These are phyloP conservation scores for Nesometra sesokonis DNA, from an alignment of 35 echinoderm and acorn worm species.

Conservation along the genomic window DNA sequence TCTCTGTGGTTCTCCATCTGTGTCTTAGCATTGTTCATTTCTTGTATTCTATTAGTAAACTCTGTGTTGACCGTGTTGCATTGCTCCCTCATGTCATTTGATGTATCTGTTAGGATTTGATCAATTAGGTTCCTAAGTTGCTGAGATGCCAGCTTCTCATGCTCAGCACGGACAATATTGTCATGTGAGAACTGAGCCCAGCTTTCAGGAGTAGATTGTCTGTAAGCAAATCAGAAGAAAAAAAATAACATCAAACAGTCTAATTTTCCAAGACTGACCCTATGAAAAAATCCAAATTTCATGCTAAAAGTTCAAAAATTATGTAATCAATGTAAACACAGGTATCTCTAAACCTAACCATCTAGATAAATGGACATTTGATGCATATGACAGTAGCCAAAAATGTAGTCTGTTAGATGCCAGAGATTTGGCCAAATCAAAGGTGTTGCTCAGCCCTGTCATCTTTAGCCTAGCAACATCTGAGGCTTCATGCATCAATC, in stretches of 20 bases:
- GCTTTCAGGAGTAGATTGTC: slow-evolving; percentile 76
- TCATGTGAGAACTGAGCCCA: slow-evolving; percentile 97
- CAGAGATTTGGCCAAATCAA: no score
- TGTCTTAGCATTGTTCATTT: slow-evolving; percentile 95
- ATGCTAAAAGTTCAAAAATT: no score
- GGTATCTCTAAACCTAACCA: no score
- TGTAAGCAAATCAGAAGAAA: slow-evolving; percentile 4
- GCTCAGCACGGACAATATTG: slow-evolving; percentile 94
- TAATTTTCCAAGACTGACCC: no score
- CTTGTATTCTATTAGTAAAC: slow-evolving; percentile 88
- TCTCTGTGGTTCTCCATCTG: slow-evolving; percentile 89
- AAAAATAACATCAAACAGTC: slow-evolving; percentile 4
- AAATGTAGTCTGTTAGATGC: no score
- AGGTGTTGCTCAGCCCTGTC: no score
- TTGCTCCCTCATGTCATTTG: slow-evolving; percentile 96
- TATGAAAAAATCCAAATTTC: no score
- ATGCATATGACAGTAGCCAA: no score
- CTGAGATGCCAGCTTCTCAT: slow-evolving; percentile 78
- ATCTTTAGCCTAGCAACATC: no score
- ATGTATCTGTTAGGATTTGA: slow-evolving; percentile 85
- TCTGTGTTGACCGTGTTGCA: slow-evolving; percentile 97
- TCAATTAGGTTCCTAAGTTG: slow-evolving; percentile 89
- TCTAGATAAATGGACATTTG: no score
- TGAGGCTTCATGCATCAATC: no score
- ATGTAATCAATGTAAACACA: no score